Conservation (phyloP, 2,888 invertebrate species). For the Andrena trimmerana region DNA sequence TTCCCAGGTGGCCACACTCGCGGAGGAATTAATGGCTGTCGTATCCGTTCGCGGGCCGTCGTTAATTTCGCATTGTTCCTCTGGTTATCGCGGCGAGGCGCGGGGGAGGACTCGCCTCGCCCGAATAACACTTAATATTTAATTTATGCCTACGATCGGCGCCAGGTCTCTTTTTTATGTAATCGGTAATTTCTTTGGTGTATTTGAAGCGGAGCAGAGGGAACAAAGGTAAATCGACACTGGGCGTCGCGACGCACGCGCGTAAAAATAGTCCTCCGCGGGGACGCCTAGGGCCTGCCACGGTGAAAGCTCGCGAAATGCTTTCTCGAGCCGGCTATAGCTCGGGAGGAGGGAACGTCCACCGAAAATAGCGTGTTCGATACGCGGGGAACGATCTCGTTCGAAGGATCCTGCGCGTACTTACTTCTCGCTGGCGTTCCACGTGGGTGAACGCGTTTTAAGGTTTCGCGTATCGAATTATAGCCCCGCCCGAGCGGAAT, state of each 20-base stretch:
- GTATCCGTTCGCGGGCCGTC: constrained; percentile 22
- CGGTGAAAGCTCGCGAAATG: constrained; percentile 58
- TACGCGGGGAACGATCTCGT: not conserved
- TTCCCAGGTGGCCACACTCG: constrained; percentile 13
- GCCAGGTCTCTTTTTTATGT: constrained; percentile 26
- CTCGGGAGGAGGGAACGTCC: constrained; percentile 29
- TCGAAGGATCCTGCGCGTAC: constrained; percentile 29
- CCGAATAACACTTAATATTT: constrained; percentile 9
- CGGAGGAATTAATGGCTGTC: constrained; percentile 22
- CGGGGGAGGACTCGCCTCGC: constrained; percentile 10
- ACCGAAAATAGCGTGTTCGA: constrained; percentile 61
- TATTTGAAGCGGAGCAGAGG: constrained; percentile 7
- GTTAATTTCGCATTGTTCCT: constrained; percentile 35
- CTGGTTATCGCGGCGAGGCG: constrained; percentile 21
- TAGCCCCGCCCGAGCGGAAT: constrained; percentile 8
- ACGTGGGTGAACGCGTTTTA: constrained; percentile 32
- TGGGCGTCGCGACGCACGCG: constrained; percentile 29
- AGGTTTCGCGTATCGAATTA: constrained; percentile 48
- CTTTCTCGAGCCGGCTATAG: constrained; percentile 40
- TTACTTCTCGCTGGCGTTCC: constrained; percentile 19
- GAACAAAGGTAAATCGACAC: constrained; percentile 65
- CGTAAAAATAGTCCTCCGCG: constrained; percentile 62
- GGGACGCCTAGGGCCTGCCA: constrained; percentile 22
- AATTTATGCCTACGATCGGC: constrained; percentile 4
- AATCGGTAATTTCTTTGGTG: constrained; percentile 38